Evolutionary conservation across 2,113 vertebrate genomes (phyloP).

Genomic region (Apodemus sylvaticus): DNA sequence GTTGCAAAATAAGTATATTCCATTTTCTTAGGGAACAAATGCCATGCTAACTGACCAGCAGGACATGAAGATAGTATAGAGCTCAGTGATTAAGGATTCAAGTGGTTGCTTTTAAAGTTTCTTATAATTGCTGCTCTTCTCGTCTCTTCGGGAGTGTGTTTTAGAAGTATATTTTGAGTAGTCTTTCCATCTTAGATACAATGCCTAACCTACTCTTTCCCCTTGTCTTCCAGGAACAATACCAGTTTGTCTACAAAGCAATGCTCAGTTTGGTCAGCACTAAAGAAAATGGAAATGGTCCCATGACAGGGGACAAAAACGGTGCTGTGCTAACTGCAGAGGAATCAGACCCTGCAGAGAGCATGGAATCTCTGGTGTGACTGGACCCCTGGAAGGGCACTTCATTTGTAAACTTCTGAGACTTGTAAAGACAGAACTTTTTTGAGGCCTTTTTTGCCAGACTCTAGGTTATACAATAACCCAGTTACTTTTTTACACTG

Average conservation of each 20-base stretch:
- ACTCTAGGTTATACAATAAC: constrained; percentile 99
- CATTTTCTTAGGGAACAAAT: background rate
- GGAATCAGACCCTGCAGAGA: constrained; percentile 94
- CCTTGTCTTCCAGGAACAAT: constrained; percentile 91
- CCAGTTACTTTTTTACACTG: constrained; percentile 99
- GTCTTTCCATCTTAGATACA: background rate
- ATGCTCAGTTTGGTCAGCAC: constrained; percentile 96
- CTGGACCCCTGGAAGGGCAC: constrained; percentile 87
- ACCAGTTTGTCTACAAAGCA: constrained; percentile 96
- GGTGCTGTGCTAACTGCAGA: constrained; percentile 91
- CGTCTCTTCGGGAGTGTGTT: background rate
- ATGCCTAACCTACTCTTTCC: constrained; percentile 44
- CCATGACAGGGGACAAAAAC: constrained; percentile 91
- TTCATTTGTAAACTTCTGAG: constrained; percentile 94
- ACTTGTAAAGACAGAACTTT: constrained; percentile 92
- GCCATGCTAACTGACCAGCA: background rate
- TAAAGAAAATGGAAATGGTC: constrained; percentile 90
- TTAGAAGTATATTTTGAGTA: background rate
- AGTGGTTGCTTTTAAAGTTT: background rate
- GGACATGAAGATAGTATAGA: background rate
- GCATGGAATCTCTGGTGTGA: constrained; percentile 96
- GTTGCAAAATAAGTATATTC: background rate
- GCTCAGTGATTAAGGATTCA: background rate
- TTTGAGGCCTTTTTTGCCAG: constrained; percentile 99
- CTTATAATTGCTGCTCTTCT: background rate